Evolutionary conservation across 92 coral and sea anemone species (phyloP).

Genomic region (Palythoa heliodiscus): DNA sequence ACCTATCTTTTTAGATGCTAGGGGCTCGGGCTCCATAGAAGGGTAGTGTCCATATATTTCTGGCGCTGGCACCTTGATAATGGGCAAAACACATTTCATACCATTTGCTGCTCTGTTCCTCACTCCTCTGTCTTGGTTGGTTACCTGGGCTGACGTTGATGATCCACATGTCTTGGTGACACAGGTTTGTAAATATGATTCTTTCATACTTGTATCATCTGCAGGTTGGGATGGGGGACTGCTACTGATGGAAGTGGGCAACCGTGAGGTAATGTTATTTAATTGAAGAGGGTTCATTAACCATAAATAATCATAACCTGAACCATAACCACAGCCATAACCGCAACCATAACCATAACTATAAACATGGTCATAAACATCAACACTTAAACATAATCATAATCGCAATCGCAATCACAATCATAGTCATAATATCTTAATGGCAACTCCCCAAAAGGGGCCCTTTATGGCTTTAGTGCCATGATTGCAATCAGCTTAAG

Average conservation of each 20-base stretch:
- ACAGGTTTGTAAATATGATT: slow-evolving; percentile 5
- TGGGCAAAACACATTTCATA: slow-evolving; percentile 74
- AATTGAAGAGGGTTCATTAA: too few relatives aligned
- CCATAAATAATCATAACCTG: too few relatives aligned
- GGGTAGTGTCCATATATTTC: slow-evolving; percentile 93
- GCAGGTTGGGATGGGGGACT: neutral
- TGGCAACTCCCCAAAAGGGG: too few relatives aligned
- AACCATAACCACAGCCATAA: too few relatives aligned
- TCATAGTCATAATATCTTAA: too few relatives aligned
- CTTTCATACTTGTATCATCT: neutral
- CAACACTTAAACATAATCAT: too few relatives aligned
- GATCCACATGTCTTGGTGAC: slow-evolving; percentile 48
- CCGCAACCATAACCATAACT: too few relatives aligned
- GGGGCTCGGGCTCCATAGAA: slow-evolving; percentile 81
- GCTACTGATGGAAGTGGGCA: neutral
- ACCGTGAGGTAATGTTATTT: neutral
- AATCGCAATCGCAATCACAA: too few relatives aligned
- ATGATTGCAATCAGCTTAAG: too few relatives aligned
- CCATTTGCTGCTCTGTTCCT: slow-evolving; percentile 23
- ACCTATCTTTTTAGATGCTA: slow-evolving; percentile 84
- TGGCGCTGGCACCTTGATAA: slow-evolving; percentile 79
- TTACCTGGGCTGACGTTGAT: slow-evolving; percentile 48
- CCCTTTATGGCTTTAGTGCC: too few relatives aligned
- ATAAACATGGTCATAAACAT: too few relatives aligned
- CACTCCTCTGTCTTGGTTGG: slow-evolving; percentile 54